Conservation (phyloP, 2,797 vertebrate species). For the Coccyzus lansbergi region DNA sequence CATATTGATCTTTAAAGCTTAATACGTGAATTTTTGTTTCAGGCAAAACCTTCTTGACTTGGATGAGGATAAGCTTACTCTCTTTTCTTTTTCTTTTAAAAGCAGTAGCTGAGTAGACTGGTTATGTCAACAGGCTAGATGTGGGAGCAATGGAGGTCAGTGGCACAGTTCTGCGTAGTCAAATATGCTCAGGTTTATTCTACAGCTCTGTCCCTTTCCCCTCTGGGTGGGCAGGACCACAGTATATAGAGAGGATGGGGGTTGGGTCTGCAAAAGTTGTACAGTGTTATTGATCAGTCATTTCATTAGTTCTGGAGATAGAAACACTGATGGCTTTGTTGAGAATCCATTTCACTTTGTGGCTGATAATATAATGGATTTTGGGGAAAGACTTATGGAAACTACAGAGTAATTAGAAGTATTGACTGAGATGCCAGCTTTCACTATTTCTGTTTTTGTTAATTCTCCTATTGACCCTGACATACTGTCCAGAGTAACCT, state of each 20-base stretch:
- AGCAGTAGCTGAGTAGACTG: neutral
- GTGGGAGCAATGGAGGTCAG: neutral
- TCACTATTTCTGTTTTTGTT: neutral
- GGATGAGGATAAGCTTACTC: neutral
- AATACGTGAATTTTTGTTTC: neutral
- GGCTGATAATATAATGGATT: conserved; percentile 8
- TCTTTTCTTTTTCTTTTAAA: neutral
- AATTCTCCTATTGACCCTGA: neutral
- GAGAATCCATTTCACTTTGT: neutral
- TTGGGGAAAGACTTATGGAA: conserved; percentile 7
- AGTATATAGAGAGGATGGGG: neutral
- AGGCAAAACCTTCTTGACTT: neutral
- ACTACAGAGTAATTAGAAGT: conserved; percentile 5
- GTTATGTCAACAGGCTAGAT: neutral
- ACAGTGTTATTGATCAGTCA: neutral
- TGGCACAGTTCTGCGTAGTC: neutral
- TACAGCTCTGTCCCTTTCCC: neutral
- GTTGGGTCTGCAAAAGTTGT: neutral
- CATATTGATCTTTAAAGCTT: neutral
- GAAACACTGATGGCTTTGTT: neutral
- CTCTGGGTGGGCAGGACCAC: neutral
- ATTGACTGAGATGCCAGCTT: conserved; percentile 7
- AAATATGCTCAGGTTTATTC: neutral
- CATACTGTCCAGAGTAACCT: neutral
- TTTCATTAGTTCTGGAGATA: neutral